Conservation (phyloP, 2,888 invertebrate species). For the Fissipunctia ypsillon region DNA sequence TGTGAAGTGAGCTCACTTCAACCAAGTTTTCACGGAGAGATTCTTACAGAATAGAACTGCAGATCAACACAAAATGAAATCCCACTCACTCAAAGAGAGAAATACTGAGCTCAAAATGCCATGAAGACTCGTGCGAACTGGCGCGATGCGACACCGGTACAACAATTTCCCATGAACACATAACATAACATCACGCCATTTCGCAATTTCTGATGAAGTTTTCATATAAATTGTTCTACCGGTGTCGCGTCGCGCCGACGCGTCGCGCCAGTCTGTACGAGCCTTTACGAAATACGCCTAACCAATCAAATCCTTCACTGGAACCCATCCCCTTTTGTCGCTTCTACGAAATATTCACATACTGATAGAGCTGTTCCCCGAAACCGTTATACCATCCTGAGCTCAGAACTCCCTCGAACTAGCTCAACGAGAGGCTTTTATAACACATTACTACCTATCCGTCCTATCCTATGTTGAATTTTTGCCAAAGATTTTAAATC, state of each 20-base stretch:
- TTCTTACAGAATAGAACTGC: not conserved
- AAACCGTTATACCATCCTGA: not conserved
- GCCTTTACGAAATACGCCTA: not conserved
- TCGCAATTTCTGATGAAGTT: too few species aligned
- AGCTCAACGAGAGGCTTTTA: not conserved
- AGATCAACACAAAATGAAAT: not conserved
- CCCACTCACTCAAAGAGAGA: not conserved
- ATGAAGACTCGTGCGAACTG: too few species aligned
- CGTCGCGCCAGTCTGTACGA: too few species aligned
- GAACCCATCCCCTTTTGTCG: not conserved
- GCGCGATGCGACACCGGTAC: too few species aligned
- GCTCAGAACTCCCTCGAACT: conserved; percentile 4
- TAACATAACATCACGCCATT: too few species aligned
- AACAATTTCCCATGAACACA: too few species aligned
- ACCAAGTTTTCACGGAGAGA: not conserved
- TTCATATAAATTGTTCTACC: too few species aligned
- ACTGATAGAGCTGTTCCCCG: not conserved
- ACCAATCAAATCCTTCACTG: not conserved
- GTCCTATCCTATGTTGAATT: not conserved
- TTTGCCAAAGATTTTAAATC: not conserved
- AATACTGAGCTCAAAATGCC: not conserved
- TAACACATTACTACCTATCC: too few species aligned
- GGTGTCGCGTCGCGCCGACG: too few species aligned
- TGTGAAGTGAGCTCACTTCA: not conserved
- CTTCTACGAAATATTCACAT: not conserved